phyloP scores from a whole-genome alignment of 2,888 invertebrate genomes.

The Meandrusa payeni region DNA sequence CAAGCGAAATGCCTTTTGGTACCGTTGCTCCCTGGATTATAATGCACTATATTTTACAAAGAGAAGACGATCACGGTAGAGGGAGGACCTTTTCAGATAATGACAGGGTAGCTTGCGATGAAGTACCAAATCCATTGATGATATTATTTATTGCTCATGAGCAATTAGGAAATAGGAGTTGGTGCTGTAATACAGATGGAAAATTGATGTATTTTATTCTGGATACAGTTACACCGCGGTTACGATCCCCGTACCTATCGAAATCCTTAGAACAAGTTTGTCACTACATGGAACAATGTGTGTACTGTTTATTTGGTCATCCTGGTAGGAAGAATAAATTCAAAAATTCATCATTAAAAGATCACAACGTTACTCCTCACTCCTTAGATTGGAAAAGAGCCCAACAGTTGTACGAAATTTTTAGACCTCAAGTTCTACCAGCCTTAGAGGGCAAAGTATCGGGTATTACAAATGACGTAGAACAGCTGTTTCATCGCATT shows the following conservation, averaged over 20 bases:
- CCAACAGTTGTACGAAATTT: conserved; percentile 89
- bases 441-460: conserved; percentile 88
- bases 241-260: conserved; percentile 84
- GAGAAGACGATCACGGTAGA: conserved; percentile 85
- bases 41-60: conserved; percentile 88
- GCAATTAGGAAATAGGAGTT: conserved; percentile 86
- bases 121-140: conserved; percentile 86
- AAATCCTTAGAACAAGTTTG: conserved; percentile 84
- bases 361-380: conserved; percentile 87
- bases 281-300: conserved; percentile 90
- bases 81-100: conserved; percentile 63
- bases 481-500: conserved; percentile 86
- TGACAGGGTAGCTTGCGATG: conserved; percentile 73
- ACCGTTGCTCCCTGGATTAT: conserved; percentile 91
- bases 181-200: conserved; percentile 90
- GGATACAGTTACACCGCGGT: conserved; percentile 85
- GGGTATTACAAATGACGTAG: conserved; percentile 91
- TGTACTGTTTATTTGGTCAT: conserved; percentile 92
- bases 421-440: conserved; percentile 88
- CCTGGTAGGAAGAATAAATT: conserved; percentile 84
- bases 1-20: conserved; percentile 84
- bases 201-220: conserved; percentile 89
- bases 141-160: conserved; percentile 92
- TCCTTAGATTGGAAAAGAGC: conserved; percentile 87
- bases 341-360: conserved; percentile 83